Evolutionary conservation across 1,140 invertebrate species (phyloP).

Genomic region (Macrobrachium nipponense): DNA sequence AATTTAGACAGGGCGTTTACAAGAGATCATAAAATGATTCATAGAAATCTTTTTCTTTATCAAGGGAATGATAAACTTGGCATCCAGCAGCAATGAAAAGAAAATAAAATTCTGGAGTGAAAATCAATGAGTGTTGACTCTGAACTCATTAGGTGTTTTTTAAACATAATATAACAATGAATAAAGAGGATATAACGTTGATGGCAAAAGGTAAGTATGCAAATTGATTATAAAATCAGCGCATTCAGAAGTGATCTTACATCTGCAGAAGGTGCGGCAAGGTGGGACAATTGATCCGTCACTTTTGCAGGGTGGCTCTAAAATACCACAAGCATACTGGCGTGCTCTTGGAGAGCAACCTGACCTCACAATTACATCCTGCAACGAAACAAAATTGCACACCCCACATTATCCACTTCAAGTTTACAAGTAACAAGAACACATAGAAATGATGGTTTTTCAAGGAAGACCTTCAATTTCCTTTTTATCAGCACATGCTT

Average conservation of each 20-base stretch:
- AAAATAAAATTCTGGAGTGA: no score
- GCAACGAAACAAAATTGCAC: conserved; percentile 68
- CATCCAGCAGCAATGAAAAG: no score
- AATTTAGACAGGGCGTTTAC: conserved; percentile 27
- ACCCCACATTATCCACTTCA: background rate
- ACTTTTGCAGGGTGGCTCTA: conserved; percentile 77
- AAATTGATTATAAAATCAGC: background rate
- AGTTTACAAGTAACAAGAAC: background rate
- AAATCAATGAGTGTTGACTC: no score
- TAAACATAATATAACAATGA: background rate
- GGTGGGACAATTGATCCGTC: conserved; percentile 73
- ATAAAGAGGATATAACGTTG: background rate
- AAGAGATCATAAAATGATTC: background rate
- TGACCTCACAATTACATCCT: conserved; percentile 72
- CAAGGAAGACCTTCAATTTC: background rate
- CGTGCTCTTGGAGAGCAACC: conserved; percentile 75
- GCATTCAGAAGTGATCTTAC: conserved; percentile 68
- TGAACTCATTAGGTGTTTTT: no score
- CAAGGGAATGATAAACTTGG: background rate
- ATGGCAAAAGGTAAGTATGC: background rate
- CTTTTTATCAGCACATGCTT: background rate
- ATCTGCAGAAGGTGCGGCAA: conserved; percentile 76
- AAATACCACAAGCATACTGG: conserved; percentile 75
- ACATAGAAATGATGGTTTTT: background rate
- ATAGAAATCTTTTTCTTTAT: conserved; percentile 3